Percentiles rank a stretch among this genome's conserved stretches.
Evolutionary conservation across 2,888 invertebrate species (phyloP).

Genomic region (Tetragonula carbonaria): DNA sequence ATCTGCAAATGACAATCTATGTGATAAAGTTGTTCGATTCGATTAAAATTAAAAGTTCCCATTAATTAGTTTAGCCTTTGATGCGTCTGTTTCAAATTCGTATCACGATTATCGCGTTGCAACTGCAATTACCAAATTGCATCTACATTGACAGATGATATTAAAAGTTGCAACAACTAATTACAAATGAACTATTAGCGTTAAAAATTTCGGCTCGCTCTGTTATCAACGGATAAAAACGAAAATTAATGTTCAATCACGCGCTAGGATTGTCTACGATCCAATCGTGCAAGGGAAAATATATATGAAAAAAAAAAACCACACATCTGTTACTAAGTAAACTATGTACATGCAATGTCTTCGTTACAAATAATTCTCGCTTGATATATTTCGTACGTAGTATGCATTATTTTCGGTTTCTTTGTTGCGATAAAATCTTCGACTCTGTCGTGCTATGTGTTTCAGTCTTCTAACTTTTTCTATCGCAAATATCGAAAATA

Average conservation of each 20-base stretch:
- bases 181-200: background rate
- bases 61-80: background rate
- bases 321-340: background rate
- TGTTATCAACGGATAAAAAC: background rate
- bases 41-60: too few relatives aligned
- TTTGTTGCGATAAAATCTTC: too few relatives aligned
- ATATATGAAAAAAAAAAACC: background rate
- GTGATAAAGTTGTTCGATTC: background rate
- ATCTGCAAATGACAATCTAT: background rate
- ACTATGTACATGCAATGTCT: slow-evolving; percentile 22
- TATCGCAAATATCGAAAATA: too few relatives aligned
- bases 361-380: slow-evolving; percentile 29
- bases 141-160: background rate
- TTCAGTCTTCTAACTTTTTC: too few relatives aligned
- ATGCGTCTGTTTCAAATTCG: background rate
- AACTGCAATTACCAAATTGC: too few relatives aligned
- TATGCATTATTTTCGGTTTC: background rate
- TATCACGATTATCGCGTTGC: background rate
- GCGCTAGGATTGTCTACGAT: background rate
- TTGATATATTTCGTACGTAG: background rate
- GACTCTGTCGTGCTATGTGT: too few relatives aligned
- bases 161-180: too few relatives aligned
- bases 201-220: background rate
- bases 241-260: background rate
- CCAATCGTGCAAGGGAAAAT: background rate